These are phyloP conservation scores for Palythoa grandiflora DNA, from an alignment of 92 coral and sea anemone genomes.

Conservation along the genomic window DNA sequence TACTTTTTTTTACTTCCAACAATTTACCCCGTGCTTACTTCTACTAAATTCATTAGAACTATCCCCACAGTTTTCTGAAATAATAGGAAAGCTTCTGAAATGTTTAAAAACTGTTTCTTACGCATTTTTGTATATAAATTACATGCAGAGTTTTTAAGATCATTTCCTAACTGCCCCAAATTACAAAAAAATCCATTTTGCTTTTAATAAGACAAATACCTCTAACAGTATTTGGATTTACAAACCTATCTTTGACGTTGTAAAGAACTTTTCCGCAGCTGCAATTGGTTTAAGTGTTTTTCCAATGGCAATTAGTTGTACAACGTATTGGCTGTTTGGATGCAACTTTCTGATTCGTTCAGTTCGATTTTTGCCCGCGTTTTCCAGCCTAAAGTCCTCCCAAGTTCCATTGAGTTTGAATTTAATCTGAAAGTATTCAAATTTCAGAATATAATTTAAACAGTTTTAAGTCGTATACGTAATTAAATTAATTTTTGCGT, in stretches of 20 bases:
- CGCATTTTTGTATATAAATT: too few species aligned
- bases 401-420: conserved; percentile 18
- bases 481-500: too few species aligned
- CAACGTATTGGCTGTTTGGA: conserved; percentile 50
- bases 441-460: not conserved
- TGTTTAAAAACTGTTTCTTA: too few species aligned
- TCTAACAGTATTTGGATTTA: not conserved
- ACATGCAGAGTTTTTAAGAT: too few species aligned
- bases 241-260: conserved; percentile 38
- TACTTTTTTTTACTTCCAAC: too few species aligned
- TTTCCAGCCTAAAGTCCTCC: conserved; percentile 1
- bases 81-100: too few species aligned
- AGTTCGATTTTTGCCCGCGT: not conserved
- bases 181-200: too few species aligned
- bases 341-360: conserved; percentile 40
- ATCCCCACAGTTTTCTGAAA: too few species aligned
- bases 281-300: not conserved
- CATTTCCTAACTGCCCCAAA: too few species aligned
- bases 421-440: conserved; percentile 6
- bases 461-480: too few species aligned
- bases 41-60: too few species aligned
- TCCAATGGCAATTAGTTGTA: conserved; percentile 57
- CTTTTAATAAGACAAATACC: not conserved
- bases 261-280: conserved; percentile 20
- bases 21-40: too few species aligned